Evolutionary conservation across 2,888 invertebrate genomes (phyloP).

Genomic region (Osedax frankpressi): DNA sequence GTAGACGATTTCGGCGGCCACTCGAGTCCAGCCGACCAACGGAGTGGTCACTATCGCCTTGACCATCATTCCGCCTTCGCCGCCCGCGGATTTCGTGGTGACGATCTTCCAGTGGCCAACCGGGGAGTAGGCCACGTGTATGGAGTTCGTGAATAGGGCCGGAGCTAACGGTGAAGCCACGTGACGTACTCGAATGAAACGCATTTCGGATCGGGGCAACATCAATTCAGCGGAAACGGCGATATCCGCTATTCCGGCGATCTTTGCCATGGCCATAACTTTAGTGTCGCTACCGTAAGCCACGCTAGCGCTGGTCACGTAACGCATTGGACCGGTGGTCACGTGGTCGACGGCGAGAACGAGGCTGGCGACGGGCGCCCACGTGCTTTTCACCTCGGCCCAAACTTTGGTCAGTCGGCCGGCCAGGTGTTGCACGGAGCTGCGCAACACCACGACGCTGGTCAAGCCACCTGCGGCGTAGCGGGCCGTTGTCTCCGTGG

Average conservation of each 20-base stretch:
- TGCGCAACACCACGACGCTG: constrained; percentile 3
- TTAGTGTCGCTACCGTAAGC: neutral
- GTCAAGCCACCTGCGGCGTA: neutral
- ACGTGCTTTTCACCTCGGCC: neutral
- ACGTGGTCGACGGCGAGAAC: constrained; percentile 16
- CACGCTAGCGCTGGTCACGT: neutral
- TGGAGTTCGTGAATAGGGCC: no score
- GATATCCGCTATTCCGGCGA: no score
- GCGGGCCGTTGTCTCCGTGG: neutral
- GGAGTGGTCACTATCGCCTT: neutral
- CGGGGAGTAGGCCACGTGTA: no score
- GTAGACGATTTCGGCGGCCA: no score
- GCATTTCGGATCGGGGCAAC: no score
- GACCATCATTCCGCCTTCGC: constrained; percentile 12
- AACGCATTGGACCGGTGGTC: neutral
- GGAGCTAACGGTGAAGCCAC: no score
- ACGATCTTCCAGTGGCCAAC: no score
- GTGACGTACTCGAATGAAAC: no score
- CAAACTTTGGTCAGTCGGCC: neutral
- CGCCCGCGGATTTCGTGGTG: no score
- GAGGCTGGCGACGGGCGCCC: neutral
- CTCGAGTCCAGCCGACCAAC: neutral
- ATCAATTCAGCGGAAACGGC: constrained; percentile 28
- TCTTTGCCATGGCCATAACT: no score
- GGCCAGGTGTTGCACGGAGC: neutral